A percentile compares a stretch with the other conserved stretches of the same genome.
Conservation (phyloP, 2,888 invertebrate species). For the Synergus japonicus region DNA sequence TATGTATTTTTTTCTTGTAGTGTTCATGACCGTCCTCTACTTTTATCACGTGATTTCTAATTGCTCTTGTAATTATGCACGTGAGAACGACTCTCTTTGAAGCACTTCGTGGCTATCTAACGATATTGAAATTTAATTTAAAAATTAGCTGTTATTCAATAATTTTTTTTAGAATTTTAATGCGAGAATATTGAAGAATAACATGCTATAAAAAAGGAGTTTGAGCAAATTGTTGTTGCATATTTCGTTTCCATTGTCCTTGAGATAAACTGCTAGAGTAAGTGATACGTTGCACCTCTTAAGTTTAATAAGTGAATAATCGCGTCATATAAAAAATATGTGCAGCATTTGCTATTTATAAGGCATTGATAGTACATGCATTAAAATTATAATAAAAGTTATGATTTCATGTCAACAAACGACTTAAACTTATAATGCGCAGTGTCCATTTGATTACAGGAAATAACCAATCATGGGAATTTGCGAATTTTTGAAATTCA, state of each 20-base stretch:
- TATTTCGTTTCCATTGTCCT: conserved; percentile 14
- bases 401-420: conserved; percentile 11
- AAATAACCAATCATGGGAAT: not conserved
- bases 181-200: conserved; percentile 9
- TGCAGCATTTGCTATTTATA: conserved; percentile 21
- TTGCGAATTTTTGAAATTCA: not conserved
- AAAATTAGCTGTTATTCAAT: too few relatives aligned
- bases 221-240: conserved; percentile 14
- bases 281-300: conserved; percentile 33
- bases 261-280: conserved; percentile 17
- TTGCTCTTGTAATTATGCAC: not conserved
- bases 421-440: not conserved
- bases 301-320: conserved; percentile 23
- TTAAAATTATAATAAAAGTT: not conserved
- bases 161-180: not conserved
- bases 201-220: not conserved
- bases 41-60: not conserved
- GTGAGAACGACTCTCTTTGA: too few relatives aligned
- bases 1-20: not conserved
- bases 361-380: not conserved
- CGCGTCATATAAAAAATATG: not conserved
- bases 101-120: too few relatives aligned
- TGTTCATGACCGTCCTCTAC: not conserved
- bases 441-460: not conserved
- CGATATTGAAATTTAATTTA: too few relatives aligned